Conservation (phyloP, 1,140 invertebrate species). For the Ooceraea biroi region DNA sequence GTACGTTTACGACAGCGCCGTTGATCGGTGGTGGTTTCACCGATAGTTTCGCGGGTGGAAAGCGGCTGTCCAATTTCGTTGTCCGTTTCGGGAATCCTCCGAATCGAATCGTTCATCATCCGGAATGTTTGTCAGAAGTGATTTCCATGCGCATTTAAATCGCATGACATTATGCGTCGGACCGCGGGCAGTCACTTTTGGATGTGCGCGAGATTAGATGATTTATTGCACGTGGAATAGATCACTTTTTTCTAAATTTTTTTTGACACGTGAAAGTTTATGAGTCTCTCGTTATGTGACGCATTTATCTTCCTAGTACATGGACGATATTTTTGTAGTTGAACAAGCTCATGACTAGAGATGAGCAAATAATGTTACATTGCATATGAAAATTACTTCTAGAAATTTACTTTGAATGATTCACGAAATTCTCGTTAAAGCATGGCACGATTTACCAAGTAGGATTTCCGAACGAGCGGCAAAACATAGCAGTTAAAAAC, state of each 20-base stretch:
- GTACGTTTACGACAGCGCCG: slow-evolving; percentile 35
- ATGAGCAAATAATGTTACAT: not conserved
- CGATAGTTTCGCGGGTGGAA: slow-evolving; percentile 2
- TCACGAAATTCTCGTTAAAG: not conserved
- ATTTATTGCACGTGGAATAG: not conserved
- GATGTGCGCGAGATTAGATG: too few relatives aligned
- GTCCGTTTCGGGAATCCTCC: not conserved
- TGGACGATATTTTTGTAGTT: not conserved
- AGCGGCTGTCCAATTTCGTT: not conserved
- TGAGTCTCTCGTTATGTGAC: not conserved
- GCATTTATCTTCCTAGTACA: not conserved
- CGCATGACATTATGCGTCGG: not conserved
- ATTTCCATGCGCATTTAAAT: not conserved
- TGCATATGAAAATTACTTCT: slow-evolving; percentile 11
- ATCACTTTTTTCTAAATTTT: too few relatives aligned
- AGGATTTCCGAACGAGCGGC: not conserved
- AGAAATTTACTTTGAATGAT: not conserved
- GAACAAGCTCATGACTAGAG: not conserved
- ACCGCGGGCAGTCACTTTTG: not conserved
- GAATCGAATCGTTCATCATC: slow-evolving; percentile 4
- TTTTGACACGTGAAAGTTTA: not conserved
- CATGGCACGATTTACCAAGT: not conserved
- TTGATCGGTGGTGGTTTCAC: not conserved
- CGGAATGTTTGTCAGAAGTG: slow-evolving; percentile 23
- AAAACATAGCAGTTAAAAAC: too few relatives aligned